Conservation (phyloP, 1,140 invertebrate species). For the Pomacea maculata region DNA sequence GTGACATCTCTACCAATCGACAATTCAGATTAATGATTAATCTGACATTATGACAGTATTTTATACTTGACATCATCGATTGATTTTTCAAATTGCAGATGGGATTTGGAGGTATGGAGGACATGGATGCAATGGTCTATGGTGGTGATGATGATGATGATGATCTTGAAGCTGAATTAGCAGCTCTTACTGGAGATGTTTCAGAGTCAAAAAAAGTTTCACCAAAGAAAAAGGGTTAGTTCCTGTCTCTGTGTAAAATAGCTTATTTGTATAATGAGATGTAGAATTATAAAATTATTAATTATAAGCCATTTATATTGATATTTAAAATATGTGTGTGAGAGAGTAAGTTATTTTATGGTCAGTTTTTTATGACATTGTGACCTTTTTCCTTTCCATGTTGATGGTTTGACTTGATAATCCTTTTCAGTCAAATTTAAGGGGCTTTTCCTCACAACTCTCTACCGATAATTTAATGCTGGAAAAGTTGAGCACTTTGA, state of each 20-base stretch:
- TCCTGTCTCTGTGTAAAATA: constrained; percentile 14
- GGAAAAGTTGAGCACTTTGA: too few relatives aligned
- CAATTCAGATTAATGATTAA: too few relatives aligned
- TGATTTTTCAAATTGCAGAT: constrained; percentile 30
- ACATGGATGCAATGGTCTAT: constrained; percentile 49
- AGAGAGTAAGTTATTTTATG: background rate
- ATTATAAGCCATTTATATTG: background rate
- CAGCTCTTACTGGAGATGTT: constrained; percentile 74
- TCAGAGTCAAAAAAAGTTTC: constrained; percentile 34
- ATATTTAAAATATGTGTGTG: too few relatives aligned
- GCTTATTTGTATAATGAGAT: constrained; percentile 20
- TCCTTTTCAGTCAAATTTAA: too few relatives aligned
- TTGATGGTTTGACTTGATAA: too few relatives aligned
- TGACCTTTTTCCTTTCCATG: background rate
- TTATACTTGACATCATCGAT: too few relatives aligned
- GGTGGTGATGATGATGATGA: constrained; percentile 65
- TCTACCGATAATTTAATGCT: too few relatives aligned
- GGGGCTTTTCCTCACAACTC: too few relatives aligned
- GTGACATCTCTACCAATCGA: too few relatives aligned
- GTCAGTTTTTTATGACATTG: constrained; percentile 1
- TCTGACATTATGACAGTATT: too few relatives aligned
- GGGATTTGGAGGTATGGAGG: constrained; percentile 39
- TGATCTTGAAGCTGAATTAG: constrained; percentile 86
- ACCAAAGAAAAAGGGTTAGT: constrained; percentile 47
- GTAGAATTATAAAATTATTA: background rate